These are phyloP conservation scores for Pipistrellus pipistrellus DNA, from an alignment of 2,797 vertebrate genomes.

Conservation along the genomic window DNA sequence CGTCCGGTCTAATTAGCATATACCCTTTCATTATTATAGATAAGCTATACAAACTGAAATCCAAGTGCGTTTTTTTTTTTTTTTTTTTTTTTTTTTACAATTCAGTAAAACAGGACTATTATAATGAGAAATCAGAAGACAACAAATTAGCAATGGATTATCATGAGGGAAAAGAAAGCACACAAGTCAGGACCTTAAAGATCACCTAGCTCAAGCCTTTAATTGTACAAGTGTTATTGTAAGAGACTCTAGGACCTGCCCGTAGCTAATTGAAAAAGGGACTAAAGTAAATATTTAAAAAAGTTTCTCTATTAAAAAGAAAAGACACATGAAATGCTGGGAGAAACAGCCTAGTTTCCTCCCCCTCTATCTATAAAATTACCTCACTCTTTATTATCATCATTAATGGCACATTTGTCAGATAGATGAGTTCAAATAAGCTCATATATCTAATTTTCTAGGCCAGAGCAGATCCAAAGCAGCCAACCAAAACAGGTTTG, in stretches of 20 bases:
- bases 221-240: not conserved
- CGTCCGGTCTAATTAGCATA: too few species aligned
- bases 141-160: not conserved
- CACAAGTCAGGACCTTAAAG: not conserved
- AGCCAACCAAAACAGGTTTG: not conserved
- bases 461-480: not conserved
- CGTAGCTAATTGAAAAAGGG: not conserved
- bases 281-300: not conserved
- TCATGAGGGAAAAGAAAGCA: not conserved
- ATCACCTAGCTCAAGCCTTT: not conserved
- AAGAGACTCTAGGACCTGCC: not conserved
- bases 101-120: not conserved
- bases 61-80: not conserved
- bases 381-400: not conserved
- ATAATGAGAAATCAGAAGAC: conserved; percentile 6
- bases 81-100: not conserved
- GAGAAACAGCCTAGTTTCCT: not conserved
- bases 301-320: not conserved
- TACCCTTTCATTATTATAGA: too few species aligned
- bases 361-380: not conserved
- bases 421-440: not conserved
- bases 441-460: not conserved
- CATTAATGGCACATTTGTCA: not conserved
- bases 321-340: not conserved
- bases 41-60: not conserved